Evolutionary conservation across 2,888 invertebrate species (phyloP).

Genomic region (Ormyrus thymus): DNA sequence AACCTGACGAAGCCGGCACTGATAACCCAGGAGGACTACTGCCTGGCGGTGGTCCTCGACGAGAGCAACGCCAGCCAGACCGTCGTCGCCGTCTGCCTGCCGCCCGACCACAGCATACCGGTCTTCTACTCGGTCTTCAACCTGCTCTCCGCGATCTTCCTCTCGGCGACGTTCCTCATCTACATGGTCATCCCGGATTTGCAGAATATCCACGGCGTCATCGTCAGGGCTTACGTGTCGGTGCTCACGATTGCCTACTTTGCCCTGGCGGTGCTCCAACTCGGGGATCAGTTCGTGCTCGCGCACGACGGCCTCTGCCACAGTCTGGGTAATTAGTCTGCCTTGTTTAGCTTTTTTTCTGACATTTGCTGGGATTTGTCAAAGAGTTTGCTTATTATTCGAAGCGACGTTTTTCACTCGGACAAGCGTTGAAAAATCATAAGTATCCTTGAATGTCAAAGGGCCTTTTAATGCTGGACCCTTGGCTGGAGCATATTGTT

Average conservation of each 20-base stretch:
- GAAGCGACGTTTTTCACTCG: too few relatives aligned
- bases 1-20: conserved; percentile 35
- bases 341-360: not conserved
- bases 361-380: not conserved
- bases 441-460: too few relatives aligned
- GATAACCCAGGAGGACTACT: conserved; percentile 58
- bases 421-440: too few relatives aligned
- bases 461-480: too few relatives aligned
- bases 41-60: conserved; percentile 57
- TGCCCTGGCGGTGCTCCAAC: conserved; percentile 62
- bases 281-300: conserved; percentile 47
- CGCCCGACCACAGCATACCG: not conserved
- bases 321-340: conserved; percentile 54
- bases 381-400: too few relatives aligned
- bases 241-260: conserved; percentile 65
- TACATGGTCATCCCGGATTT: conserved; percentile 68
- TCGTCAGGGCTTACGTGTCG: conserved; percentile 65
- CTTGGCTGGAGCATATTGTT: too few relatives aligned
- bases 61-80: conserved; percentile 40
- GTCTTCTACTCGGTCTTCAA: conserved; percentile 60
- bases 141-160: conserved; percentile 64
- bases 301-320: conserved; percentile 39
- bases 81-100: conserved; percentile 53
- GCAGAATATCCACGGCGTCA: conserved; percentile 68
- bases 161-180: conserved; percentile 65